Percentiles rank a stretch among this genome's conserved stretches.
Conservation (phyloP, 2,797 vertebrate species). For the Sebastes hubbsi region DNA sequence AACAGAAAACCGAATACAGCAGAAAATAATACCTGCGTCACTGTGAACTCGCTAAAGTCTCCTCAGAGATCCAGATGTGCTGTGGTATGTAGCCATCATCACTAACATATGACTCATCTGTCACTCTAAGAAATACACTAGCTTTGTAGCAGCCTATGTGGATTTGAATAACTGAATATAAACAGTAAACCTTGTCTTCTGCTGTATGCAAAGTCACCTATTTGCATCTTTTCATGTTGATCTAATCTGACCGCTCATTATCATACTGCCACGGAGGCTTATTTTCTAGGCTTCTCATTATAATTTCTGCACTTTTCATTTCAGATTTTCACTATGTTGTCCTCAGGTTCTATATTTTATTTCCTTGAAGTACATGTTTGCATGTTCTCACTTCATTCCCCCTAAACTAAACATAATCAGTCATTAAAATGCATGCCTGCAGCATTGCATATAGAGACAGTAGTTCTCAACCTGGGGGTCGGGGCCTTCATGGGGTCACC, state of each 20-base stretch:
- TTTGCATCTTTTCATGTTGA: conserved; percentile 32
- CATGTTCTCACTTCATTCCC: neutral
- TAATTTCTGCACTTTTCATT: neutral
- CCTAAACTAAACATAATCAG: neutral
- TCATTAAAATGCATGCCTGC: neutral
- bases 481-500: too few species aligned
- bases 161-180: conserved; percentile 16
- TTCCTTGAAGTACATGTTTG: neutral
- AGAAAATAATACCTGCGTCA: neutral
- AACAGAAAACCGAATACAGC: neutral
- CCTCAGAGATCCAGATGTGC: conserved; percentile 12
- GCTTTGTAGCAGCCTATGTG: neutral
- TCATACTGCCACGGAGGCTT: neutral
- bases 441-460: neutral
- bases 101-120: neutral
- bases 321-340: neutral
- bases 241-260: neutral
- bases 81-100: neutral
- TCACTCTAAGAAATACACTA: neutral
- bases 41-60: neutral
- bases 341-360: neutral
- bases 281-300: neutral
- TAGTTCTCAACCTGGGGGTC: too few species aligned
- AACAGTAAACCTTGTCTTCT: neutral
- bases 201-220: conserved; percentile 7